phyloP scores from a whole-genome alignment of 2,888 invertebrate genomes.

The Pollenia amentaria region DNA sequence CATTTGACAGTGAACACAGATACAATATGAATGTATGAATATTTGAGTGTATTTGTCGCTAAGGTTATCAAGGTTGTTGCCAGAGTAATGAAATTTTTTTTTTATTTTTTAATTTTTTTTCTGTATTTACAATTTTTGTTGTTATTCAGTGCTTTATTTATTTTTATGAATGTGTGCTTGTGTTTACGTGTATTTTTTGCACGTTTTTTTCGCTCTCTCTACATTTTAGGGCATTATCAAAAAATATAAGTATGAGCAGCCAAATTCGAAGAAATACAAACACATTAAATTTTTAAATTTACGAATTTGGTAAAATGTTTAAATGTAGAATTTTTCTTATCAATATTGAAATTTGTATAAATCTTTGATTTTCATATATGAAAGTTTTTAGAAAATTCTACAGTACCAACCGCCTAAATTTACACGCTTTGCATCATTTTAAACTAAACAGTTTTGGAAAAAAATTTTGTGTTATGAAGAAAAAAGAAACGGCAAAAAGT shows the following conservation, averaged over 20 bases:
- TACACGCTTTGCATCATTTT: too few relatives aligned
- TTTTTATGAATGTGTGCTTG: neutral
- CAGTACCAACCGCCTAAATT: too few relatives aligned
- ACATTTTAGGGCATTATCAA: slow-evolving; percentile 18
- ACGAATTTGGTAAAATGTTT: neutral
- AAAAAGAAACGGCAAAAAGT: too few relatives aligned
- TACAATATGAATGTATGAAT: neutral
- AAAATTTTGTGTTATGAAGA: too few relatives aligned
- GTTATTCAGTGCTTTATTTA: neutral
- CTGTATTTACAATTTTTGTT: slow-evolving; percentile 4
- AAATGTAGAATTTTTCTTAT: slow-evolving; percentile 3
- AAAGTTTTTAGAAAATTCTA: too few relatives aligned
- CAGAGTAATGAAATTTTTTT: neutral
- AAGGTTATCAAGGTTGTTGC: slow-evolving; percentile 40
- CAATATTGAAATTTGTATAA: slow-evolving; percentile 6
- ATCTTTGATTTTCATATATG: neutral
- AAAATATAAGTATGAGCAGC: slow-evolving; percentile 1
- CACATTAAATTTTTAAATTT: slow-evolving; percentile 19
- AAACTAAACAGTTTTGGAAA: too few relatives aligned
- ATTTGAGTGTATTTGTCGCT: neutral
- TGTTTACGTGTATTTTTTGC: neutral
- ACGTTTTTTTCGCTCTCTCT: slow-evolving; percentile 1
- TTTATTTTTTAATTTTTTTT: too few relatives aligned
- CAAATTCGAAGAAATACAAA: slow-evolving; percentile 3
- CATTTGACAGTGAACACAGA: neutral